phyloP scores from a whole-genome alignment of 2,113 vertebrate species.

The Columbina picui region DNA sequence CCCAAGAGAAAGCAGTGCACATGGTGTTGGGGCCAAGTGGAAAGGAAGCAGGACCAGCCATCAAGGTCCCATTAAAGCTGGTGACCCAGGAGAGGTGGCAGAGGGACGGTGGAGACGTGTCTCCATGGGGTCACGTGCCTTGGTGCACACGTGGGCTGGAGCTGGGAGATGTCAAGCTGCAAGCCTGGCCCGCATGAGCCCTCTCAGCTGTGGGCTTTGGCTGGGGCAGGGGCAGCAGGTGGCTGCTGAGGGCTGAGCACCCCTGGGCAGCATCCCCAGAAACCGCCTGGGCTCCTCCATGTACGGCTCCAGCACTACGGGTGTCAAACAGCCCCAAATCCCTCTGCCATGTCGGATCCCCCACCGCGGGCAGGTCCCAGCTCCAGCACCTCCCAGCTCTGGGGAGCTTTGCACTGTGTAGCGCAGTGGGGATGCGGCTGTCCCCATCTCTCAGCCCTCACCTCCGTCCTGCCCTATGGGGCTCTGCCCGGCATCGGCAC shows the following conservation, averaged over 20 bases:
- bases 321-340: background rate
- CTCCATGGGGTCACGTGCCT: accelerated
- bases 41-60: accelerated
- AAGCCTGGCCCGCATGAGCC: background rate
- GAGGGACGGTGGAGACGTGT: background rate
- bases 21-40: accelerated
- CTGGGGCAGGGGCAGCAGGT: background rate
- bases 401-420: background rate
- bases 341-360: background rate
- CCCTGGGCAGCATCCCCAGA: accelerated
- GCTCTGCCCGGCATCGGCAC: background rate
- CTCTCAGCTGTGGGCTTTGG: background rate
- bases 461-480: accelerated
- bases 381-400: background rate
- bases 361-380: accelerated
- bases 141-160: background rate
- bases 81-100: background rate
- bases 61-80: background rate
- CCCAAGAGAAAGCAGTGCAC: background rate
- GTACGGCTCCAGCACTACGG: background rate
- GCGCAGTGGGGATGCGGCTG: accelerated
- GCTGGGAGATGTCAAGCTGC: background rate
- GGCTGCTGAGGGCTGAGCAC: background rate
- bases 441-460: background rate
- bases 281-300: background rate